Evolutionary conservation across 2,888 invertebrate species (phyloP), one percentile per base, ranked within the genome.

Genomic region (Leptinotarsa rubiginosa): DNA sequence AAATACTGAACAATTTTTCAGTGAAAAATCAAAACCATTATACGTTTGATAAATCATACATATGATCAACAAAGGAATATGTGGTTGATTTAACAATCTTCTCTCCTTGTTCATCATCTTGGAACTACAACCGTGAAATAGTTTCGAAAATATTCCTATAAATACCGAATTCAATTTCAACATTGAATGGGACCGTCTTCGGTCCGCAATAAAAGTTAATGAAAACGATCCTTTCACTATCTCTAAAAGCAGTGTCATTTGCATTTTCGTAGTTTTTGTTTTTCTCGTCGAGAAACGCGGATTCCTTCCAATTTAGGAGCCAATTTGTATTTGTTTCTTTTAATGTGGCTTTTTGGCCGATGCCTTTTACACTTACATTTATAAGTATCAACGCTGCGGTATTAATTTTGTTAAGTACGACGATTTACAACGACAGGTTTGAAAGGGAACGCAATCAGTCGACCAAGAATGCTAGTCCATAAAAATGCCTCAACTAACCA

Each of bases 401-500:
- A 83, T 84, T 83, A 82, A 83, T 83, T 84, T 83, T 80, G 79
- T 83, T 80, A 80, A 83, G 79, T 74, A 79, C 73, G 73, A 80
- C 83, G 81, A 84, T 84, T 83, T 84, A 83, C 81, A 82, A 79
- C 80, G 79, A 73, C 79, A 72, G 74, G 78, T 75, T 80, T 49
- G 74, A 75, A 69, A 76, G 78, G 80, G 77, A 82, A 81, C 79
- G 78, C 78, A 79, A 41, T 62, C 41, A 62, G 62, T 80, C 77
- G 66, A 76, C 70, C 31, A 77, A 83, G 83, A 84, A 84, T 84
- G 83, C 80, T 81, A 82, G 81, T 80, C 82, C 80, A 84, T 84
- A 85, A 85, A 84, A 84, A 82, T 81, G 81, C 83, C 83, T 82
- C 83, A 84, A 85, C 83, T 83, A 83, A 83, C 81, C 80, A 80